phyloP scores from a whole-genome alignment of 2,888 invertebrate species.

The Eumacrocentrus americanus region DNA sequence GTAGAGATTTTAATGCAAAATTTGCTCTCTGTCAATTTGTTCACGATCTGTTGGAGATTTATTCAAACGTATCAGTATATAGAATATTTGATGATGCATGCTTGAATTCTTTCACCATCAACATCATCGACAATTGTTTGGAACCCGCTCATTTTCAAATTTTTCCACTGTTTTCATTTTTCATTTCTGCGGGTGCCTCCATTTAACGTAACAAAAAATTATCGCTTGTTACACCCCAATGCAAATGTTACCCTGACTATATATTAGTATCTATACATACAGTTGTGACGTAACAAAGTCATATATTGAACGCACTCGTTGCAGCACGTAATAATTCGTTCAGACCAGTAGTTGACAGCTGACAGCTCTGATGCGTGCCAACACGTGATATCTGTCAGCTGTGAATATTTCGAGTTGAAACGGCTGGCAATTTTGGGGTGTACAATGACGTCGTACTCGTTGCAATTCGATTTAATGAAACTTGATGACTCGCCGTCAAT shows the following conservation, averaged over 20 bases:
- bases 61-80: slow-evolving; percentile 22
- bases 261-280: neutral
- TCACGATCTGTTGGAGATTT: slow-evolving; percentile 11
- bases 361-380: slow-evolving; percentile 54
- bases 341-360: slow-evolving; percentile 55
- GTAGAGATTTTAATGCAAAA: no score
- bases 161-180: slow-evolving; percentile 18
- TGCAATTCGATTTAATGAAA: slow-evolving; percentile 26
- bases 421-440: slow-evolving; percentile 6
- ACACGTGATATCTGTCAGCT: slow-evolving; percentile 57
- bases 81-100: slow-evolving; percentile 8
- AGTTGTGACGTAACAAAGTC: neutral
- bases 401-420: slow-evolving; percentile 48
- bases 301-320: slow-evolving; percentile 17
- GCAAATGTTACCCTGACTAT: slow-evolving; percentile 25
- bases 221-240: slow-evolving; percentile 30
- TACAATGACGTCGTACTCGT: slow-evolving; percentile 8
- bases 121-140: slow-evolving; percentile 14
- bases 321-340: slow-evolving; percentile 54
- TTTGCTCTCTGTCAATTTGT: slow-evolving; percentile 4
- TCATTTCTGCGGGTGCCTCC: slow-evolving; percentile 27
- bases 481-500: slow-evolving; percentile 1
- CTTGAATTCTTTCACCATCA: neutral
- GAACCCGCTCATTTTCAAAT: slow-evolving; percentile 9
- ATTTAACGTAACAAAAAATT: slow-evolving; percentile 31